Percentiles rank a stretch among this genome's conserved stretches.
phyloP scores from a whole-genome alignment of 2,888 invertebrate species.

The Cosmia trapezina region DNA sequence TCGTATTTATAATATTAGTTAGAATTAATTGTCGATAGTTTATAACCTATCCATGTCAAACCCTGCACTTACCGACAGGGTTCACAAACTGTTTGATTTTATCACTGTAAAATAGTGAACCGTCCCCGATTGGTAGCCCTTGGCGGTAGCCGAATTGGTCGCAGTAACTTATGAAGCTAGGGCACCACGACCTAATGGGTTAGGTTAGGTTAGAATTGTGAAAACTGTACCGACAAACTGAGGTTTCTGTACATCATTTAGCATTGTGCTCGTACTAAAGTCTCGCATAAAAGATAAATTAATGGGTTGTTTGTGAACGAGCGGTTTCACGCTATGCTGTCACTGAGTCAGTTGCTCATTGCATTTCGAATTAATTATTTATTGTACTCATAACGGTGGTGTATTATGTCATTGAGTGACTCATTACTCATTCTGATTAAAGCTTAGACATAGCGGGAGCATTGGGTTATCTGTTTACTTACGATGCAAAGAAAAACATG shows the following conservation, averaged over 20 bases:
- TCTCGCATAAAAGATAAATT: slow-evolving; percentile 31
- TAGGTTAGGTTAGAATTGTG: too few relatives aligned
- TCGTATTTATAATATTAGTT: too few relatives aligned
- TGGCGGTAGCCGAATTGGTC: too few relatives aligned
- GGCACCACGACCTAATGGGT: too few relatives aligned
- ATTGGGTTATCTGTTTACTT: background rate
- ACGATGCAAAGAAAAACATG: slow-evolving; percentile 1
- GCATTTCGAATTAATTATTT: slow-evolving; percentile 52
- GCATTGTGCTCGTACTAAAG: background rate
- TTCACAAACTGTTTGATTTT: too few relatives aligned
- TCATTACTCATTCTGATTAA: slow-evolving; percentile 51
- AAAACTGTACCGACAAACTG: background rate
- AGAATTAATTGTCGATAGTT: too few relatives aligned
- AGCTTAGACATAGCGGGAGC: slow-evolving; percentile 28
- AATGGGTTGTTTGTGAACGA: slow-evolving; percentile 44
- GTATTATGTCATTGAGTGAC: slow-evolving; percentile 60
- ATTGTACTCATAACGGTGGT: slow-evolving; percentile 37
- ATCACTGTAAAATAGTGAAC: too few relatives aligned
- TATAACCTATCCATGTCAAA: too few relatives aligned
- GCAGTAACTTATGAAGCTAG: too few relatives aligned
- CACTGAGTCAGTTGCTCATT: slow-evolving; percentile 47
- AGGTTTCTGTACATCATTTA: slow-evolving; percentile 8
- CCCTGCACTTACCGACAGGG: too few relatives aligned
- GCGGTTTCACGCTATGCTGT: slow-evolving; percentile 39
- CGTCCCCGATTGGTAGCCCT: too few relatives aligned